Conservation (phyloP, 2,797 vertebrate species). For the Danio aesculapii region DNA sequence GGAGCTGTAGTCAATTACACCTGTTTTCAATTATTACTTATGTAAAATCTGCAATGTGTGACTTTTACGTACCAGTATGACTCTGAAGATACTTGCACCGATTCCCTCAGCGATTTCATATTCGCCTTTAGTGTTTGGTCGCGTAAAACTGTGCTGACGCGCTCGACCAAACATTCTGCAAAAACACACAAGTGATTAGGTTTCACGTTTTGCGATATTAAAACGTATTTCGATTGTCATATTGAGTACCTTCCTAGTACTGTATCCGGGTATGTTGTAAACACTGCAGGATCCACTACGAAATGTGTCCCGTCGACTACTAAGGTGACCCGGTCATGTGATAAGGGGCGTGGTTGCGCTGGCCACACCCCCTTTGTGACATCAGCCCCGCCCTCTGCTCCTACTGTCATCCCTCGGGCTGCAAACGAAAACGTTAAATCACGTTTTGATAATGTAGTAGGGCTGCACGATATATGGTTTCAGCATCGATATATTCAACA, state of each 20-base stretch:
- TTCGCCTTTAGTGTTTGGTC: conserved; percentile 97
- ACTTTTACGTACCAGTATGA: conserved; percentile 89
- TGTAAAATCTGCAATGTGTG: too few species aligned
- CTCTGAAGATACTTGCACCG: conserved; percentile 97
- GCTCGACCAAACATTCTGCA: conserved; percentile 98
- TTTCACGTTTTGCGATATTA: too few species aligned
- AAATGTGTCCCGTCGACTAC: conserved; percentile 98
- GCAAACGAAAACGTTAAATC: not conserved
- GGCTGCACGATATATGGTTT: too few species aligned
- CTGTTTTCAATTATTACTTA: too few species aligned
- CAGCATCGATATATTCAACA: too few species aligned
- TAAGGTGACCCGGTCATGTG: conserved; percentile 82
- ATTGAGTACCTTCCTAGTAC: conserved; percentile 93
- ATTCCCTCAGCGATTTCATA: conserved; percentile 98
- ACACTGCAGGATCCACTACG: conserved; percentile 96
- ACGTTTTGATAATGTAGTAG: not conserved
- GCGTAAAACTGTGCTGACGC: conserved; percentile 97
- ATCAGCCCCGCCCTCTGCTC: conserved; percentile 9
- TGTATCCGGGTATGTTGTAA: conserved; percentile 96
- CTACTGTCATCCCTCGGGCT: not conserved
- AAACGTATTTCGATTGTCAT: not conserved
- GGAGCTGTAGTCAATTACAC: too few species aligned
- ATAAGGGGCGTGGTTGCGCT: not conserved
- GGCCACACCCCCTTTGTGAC: conserved; percentile 16
- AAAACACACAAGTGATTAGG: conserved; percentile 10